These are phyloP conservation scores for Temnothorax rugatulus DNA, from an alignment of 2,888 invertebrate genomes.

Conservation along the genomic window DNA sequence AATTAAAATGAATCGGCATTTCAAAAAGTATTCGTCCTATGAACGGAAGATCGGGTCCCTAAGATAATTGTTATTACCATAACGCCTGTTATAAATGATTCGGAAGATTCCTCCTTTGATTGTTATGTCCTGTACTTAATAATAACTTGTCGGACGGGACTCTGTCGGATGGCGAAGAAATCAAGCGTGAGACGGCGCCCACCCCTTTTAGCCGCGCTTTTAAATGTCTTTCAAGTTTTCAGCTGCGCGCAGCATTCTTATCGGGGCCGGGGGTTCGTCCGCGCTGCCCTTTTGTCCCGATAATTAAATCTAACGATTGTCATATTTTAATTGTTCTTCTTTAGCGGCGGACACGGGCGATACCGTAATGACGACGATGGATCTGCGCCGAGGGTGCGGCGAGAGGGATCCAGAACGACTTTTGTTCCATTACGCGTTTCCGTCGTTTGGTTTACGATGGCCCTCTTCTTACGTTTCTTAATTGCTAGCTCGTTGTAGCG, in stretches of 20 bases:
- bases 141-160: constrained; percentile 69
- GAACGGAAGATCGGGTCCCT: constrained; percentile 37
- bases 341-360: constrained; percentile 72
- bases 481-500: constrained; percentile 57
- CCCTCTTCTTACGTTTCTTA: constrained; percentile 66
- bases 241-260: constrained; percentile 82
- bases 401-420: constrained; percentile 49
- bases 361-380: constrained; percentile 69
- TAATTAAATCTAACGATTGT: constrained; percentile 86
- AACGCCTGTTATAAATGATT: constrained; percentile 80
- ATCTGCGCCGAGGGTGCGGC: constrained; percentile 44
- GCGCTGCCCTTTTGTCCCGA: constrained; percentile 80
- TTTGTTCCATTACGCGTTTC: constrained; percentile 71
- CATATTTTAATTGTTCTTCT: constrained; percentile 85
- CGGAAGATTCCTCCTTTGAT: constrained; percentile 79
- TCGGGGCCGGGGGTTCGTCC: constrained; percentile 67
- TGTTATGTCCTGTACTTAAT: constrained; percentile 78
- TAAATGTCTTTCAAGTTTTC: constrained; percentile 84
- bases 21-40: constrained; percentile 13
- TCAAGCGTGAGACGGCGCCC: constrained; percentile 69
- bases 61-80: constrained; percentile 78
- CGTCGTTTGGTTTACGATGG: constrained; percentile 57
- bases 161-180: constrained; percentile 69
- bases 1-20: constrained; percentile 11
- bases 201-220: constrained; percentile 80